Percentiles rank a stretch among this genome's conserved stretches.
These are phyloP conservation scores for Stenodera caucasica DNA, from an alignment of 2,888 invertebrate genomes.

Conservation along the genomic window DNA sequence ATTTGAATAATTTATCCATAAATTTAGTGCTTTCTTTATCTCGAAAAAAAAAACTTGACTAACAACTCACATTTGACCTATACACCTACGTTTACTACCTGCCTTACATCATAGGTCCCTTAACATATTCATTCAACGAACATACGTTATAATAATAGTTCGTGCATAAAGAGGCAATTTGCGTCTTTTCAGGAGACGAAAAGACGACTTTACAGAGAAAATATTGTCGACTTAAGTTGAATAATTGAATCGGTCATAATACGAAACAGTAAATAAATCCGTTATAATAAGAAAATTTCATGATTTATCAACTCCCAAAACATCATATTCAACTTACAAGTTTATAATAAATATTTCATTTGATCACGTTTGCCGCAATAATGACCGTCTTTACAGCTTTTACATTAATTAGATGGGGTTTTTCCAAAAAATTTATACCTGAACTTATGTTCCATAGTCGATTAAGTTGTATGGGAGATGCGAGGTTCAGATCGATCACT, in stretches of 20 bases:
- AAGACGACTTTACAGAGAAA: background rate
- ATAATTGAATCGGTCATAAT: background rate
- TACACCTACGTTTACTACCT: constrained; percentile 42
- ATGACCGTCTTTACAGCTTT: too few relatives aligned
- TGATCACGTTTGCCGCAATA: too few relatives aligned
- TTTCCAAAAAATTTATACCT: too few relatives aligned
- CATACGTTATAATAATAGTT: background rate
- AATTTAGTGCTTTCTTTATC: constrained; percentile 31
- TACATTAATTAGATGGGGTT: too few relatives aligned
- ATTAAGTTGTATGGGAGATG: too few relatives aligned
- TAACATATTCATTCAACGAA: constrained; percentile 33
- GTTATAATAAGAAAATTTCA: too few relatives aligned
- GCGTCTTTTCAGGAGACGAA: constrained; percentile 22
- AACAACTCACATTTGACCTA: constrained; percentile 45
- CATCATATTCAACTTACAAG: too few relatives aligned
- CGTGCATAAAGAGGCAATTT: constrained; percentile 26
- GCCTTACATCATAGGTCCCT: constrained; percentile 39
- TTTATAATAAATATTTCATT: too few relatives aligned
- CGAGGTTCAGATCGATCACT: too few relatives aligned
- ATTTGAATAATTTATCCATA: constrained; percentile 32
- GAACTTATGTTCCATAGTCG: too few relatives aligned
- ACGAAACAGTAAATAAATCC: too few relatives aligned
- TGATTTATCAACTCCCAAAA: too few relatives aligned
- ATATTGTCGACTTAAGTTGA: background rate
- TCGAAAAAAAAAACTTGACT: constrained; percentile 21